These are phyloP conservation scores for Maconellicoccus hirsutus DNA, from an alignment of 1,140 invertebrate species.

Conservation along the genomic window DNA sequence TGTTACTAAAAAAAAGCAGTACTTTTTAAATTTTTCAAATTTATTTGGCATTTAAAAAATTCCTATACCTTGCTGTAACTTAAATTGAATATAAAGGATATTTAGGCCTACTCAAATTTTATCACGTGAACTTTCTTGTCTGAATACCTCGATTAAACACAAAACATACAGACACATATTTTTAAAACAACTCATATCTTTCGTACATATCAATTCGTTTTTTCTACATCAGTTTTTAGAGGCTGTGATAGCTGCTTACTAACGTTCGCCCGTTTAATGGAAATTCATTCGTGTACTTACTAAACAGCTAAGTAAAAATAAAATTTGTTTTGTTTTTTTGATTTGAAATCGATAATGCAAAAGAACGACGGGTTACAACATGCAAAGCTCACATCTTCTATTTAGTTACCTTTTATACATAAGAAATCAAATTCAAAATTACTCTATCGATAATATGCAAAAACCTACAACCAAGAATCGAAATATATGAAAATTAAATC, in stretches of 20 bases:
- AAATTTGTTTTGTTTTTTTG: neutral
- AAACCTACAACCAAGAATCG: neutral
- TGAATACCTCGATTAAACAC: too few relatives aligned
- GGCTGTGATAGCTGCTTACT: neutral
- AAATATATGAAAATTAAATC: neutral
- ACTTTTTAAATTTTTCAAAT: too few relatives aligned
- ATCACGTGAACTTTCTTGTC: too few relatives aligned
- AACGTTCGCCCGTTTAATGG: neutral
- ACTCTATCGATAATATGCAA: neutral
- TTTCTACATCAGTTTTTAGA: neutral
- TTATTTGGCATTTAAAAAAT: too few relatives aligned
- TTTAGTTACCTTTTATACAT: neutral
- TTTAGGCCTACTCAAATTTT: too few relatives aligned
- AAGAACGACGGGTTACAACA: neutral
- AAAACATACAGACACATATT: too few relatives aligned
- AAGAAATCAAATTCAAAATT: neutral
- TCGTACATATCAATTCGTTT: neutral
- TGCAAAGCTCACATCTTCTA: constrained; percentile 1
- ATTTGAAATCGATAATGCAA: neutral
- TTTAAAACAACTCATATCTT: neutral
- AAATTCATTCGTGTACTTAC: neutral
- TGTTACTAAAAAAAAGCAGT: too few relatives aligned
- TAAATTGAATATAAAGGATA: too few relatives aligned
- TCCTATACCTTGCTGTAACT: too few relatives aligned
- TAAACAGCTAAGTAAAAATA: neutral